Evolutionary conservation across 2,888 invertebrate genomes (phyloP), one percentile per base, ranked within the genome.

Genomic region (Trissolcus brochymenae): DNA sequence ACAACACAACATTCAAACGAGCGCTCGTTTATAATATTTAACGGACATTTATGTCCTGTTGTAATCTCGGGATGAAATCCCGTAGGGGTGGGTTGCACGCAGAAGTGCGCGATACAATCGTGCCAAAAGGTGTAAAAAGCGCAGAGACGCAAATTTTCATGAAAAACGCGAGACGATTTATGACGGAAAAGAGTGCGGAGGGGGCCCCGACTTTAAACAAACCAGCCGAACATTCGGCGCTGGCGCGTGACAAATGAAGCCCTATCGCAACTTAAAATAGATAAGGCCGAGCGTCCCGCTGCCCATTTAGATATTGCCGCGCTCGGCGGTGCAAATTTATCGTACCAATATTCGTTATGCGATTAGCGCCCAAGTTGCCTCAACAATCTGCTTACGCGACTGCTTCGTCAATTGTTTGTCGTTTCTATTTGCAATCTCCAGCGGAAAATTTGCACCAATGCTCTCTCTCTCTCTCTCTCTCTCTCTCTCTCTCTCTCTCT

Each of bases 31-130:
- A 64, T 75, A 75, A 78, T 75, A 75, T 72, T 75, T 68, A 72
- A 75, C 75, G 67, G 71, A 75, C 78, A 68, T 78, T 78, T 72
- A 78, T 75, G 78, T 72, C 55, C 74, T 41, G 72, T 72, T 75
- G 78, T 78, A 75, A 75, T 75, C 78, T 75, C 68, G 74, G 54
- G 71, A 67, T 72, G 66, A 72, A 75, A 75, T 71, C 78, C 71
- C 71, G 64, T 41, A 64, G 70, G 74, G 74, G 68, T 56, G 68
- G 62, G 41, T 17, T 29, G 71, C 57, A 57, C 29, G 29, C 68
- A 62, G 62, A 68, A 74, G 62, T 66, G 66, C 57, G 61, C 57
- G 67, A 62, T 74, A 62, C 62, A 74, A 75, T 68, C 74, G 65
- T 65, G 75, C 68, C 74, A 74, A 75, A 75, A 75, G 70, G 60